Conservation (phyloP, 2,888 invertebrate species). For the Polyommatus iphigenia region DNA sequence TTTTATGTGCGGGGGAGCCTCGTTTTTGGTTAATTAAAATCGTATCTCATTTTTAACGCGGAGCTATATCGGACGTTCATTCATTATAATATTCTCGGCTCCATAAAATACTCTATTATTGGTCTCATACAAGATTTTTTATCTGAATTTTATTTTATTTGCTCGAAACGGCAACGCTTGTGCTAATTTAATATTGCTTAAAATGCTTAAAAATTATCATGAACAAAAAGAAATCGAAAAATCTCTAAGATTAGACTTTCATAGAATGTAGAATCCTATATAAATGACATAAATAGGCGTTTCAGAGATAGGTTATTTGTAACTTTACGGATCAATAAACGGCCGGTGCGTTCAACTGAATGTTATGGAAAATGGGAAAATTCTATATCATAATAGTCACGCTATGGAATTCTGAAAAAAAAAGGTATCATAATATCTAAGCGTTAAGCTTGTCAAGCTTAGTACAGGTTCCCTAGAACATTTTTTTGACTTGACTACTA, state of each 20-base stretch:
- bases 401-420: neutral
- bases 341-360: conserved; percentile 14
- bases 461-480: too few relatives aligned
- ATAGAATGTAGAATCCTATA: neutral
- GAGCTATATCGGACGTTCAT: neutral
- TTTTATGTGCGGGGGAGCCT: conserved; percentile 55
- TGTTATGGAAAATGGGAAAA: neutral
- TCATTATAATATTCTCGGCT: neutral
- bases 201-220: neutral
- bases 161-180: neutral
- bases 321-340: conserved; percentile 25
- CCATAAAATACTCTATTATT: neutral
- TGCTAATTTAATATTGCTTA: neutral
- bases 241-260: neutral
- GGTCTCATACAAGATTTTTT: neutral
- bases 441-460: too few relatives aligned
- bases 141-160: neutral
- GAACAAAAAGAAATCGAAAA: neutral
- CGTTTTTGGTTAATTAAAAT: conserved; percentile 48
- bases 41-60: conserved; percentile 24
- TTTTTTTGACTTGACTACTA: too few relatives aligned
- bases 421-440: neutral
- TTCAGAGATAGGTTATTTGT: conserved; percentile 17
- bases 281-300: neutral
- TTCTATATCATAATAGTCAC: neutral